These are phyloP conservation scores for Oscarella lobularis DNA, from an alignment of 37 sponge, comb jelly and placozoan genomes.

Conservation along the genomic window DNA sequence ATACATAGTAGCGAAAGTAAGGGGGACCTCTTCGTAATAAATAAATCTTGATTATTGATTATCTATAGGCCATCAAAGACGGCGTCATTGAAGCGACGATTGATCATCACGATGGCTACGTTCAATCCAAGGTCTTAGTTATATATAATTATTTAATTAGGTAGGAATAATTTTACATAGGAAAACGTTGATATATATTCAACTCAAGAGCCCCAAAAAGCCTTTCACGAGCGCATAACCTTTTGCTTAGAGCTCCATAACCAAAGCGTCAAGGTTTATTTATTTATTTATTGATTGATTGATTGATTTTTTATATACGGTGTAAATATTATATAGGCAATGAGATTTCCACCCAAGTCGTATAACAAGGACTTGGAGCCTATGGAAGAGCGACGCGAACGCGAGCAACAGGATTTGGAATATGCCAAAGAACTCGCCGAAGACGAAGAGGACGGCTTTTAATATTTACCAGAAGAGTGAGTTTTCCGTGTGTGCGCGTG, in stretches of 20 bases:
- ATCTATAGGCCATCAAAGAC: slow-evolving; percentile 9
- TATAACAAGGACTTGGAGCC: slow-evolving; percentile 72
- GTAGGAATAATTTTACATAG: slow-evolving; percentile 11
- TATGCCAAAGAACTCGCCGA: slow-evolving; percentile 83
- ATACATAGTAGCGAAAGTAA: slow-evolving; percentile 91
- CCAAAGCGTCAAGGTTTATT: slow-evolving; percentile 88
- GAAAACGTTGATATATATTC: slow-evolving; percentile 80
- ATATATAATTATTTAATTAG: background rate
- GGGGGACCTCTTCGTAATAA: too few relatives aligned
- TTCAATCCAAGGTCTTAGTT: background rate
- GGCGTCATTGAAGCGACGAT: slow-evolving; percentile 74
- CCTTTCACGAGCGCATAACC: slow-evolving; percentile 79
- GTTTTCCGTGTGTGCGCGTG: too few relatives aligned
- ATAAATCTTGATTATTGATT: too few relatives aligned
- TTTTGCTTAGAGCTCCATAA: slow-evolving; percentile 93
- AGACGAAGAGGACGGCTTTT: slow-evolving; percentile 57
- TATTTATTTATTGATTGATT: too few relatives aligned
- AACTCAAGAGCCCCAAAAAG: slow-evolving; percentile 86
- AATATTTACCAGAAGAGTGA: too few relatives aligned
- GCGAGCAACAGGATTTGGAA: slow-evolving; percentile 79
- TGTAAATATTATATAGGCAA: slow-evolving; percentile 30
- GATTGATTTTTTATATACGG: too few relatives aligned
- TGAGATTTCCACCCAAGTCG: slow-evolving; percentile 76
- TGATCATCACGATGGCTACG: slow-evolving; percentile 78
- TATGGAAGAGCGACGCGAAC: slow-evolving; percentile 60